phyloP scores from a whole-genome alignment of 1,140 invertebrate species.

The Bemisia tabaci region DNA sequence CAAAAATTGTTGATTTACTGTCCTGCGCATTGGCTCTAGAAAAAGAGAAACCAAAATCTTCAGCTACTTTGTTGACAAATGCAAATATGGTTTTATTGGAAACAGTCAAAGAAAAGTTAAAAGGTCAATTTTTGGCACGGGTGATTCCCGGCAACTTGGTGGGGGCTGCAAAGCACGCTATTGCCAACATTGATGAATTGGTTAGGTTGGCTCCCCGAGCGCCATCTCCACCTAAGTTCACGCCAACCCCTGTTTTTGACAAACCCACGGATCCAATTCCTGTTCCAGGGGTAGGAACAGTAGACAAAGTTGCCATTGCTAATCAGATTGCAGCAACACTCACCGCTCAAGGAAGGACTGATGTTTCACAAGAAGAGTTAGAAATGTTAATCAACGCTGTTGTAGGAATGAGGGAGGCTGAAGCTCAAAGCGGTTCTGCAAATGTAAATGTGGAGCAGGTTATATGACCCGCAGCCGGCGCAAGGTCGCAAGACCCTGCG shows the following conservation, averaged over 20 bases:
- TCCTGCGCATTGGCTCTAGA: conserved; percentile 60
- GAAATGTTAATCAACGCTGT: conserved; percentile 62
- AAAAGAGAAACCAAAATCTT: conserved; percentile 52
- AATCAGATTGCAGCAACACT: conserved; percentile 61
- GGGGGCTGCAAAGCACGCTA: conserved; percentile 41
- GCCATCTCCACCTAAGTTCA: conserved; percentile 13
- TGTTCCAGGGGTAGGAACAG: conserved; percentile 49
- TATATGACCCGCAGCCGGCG: neutral
- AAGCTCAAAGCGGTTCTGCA: conserved; percentile 20
- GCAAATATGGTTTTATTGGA: conserved; percentile 59
- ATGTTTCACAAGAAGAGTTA: conserved; percentile 58
- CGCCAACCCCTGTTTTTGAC: neutral
- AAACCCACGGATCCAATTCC: conserved; percentile 33
- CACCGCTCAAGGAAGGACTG: conserved; percentile 56
- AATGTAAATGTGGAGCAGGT: neutral
- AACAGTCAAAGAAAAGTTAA: conserved; percentile 70
- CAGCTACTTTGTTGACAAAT: conserved; percentile 51
- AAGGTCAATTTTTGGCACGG: conserved; percentile 61
- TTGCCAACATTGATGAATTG: conserved; percentile 26
- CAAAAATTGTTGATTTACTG: conserved; percentile 55
- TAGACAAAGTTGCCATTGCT: conserved; percentile 57
- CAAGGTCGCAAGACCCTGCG: too few species aligned
- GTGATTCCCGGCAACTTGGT: conserved; percentile 49
- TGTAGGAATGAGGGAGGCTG: conserved; percentile 45
- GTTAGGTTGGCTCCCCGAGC: conserved; percentile 13